These are phyloP conservation scores for Rutilus rutilus DNA, from an alignment of 2,113 vertebrate species.

Conservation along the genomic window DNA sequence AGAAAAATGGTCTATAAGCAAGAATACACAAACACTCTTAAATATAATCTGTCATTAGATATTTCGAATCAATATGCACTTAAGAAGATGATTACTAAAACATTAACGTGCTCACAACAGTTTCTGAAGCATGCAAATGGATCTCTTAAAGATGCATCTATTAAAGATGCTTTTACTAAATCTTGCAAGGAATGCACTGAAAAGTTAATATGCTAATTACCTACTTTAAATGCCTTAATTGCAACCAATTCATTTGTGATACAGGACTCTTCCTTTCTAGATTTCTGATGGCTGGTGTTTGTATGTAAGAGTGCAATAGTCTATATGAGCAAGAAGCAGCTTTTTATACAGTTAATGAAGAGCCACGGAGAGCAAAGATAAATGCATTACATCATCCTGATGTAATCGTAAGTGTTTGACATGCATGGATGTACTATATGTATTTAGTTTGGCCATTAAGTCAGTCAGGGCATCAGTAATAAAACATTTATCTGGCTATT, in stretches of 20 bases:
- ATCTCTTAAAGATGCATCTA: not conserved
- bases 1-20: conserved; percentile 12
- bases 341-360: conserved; percentile 37
- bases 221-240: not conserved
- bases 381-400: conserved; percentile 45
- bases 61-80: conserved; percentile 30
- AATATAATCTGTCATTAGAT: conserved; percentile 4
- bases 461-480: conserved; percentile 85
- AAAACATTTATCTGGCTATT: conserved; percentile 92
- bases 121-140: not conserved
- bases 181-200: not conserved
- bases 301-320: not conserved
- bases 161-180: conserved; percentile 17
- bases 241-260: not conserved
- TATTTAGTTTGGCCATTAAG: conserved; percentile 80
- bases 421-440: conserved; percentile 69
- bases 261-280: not conserved
- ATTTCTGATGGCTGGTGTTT: not conserved
- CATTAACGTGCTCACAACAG: not conserved
- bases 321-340: conserved; percentile 25
- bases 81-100: not conserved
- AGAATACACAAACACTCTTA: conserved; percentile 33
- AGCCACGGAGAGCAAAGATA: conserved; percentile 4
- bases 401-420: conserved; percentile 69
- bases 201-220: not conserved